Evolutionary conservation across 1,140 invertebrate species (phyloP).

Genomic region (Microplitis demolitor): DNA sequence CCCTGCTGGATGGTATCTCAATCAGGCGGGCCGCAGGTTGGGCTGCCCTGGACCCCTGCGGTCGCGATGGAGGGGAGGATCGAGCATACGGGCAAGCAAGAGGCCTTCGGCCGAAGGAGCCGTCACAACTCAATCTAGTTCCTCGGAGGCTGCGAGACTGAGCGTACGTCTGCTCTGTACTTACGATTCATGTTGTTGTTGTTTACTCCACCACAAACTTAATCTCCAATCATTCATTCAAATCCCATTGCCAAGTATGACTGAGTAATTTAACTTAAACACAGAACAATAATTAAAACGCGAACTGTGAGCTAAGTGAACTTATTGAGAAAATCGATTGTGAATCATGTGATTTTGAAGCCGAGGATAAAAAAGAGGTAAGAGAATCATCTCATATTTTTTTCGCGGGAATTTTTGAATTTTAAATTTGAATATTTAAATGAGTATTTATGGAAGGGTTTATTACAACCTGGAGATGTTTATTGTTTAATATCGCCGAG

Average conservation of each 20-base stretch:
- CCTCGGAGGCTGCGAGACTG: conserved; percentile 45
- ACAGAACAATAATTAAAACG: neutral
- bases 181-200: neutral
- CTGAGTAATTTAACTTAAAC: neutral
- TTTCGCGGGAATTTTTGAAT: neutral
- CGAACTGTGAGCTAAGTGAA: neutral
- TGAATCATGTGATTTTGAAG: neutral
- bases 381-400: neutral
- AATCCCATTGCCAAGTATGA: too few species aligned
- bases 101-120: conserved; percentile 48
- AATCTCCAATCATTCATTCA: neutral
- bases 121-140: conserved; percentile 62
- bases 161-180: conserved; percentile 1
- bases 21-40: conserved; percentile 52
- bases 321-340: neutral
- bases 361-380: neutral
- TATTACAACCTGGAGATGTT: too few species aligned
- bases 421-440: neutral
- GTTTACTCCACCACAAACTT: neutral
- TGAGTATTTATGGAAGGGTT: neutral
- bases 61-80: conserved; percentile 38
- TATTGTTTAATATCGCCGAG: neutral
- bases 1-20: conserved; percentile 56
- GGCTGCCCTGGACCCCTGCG: conserved; percentile 45
- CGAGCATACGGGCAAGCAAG: conserved; percentile 25